Conservation (phyloP, 2,888 invertebrate genomes). For the Synanthedon vespiformis region DNA sequence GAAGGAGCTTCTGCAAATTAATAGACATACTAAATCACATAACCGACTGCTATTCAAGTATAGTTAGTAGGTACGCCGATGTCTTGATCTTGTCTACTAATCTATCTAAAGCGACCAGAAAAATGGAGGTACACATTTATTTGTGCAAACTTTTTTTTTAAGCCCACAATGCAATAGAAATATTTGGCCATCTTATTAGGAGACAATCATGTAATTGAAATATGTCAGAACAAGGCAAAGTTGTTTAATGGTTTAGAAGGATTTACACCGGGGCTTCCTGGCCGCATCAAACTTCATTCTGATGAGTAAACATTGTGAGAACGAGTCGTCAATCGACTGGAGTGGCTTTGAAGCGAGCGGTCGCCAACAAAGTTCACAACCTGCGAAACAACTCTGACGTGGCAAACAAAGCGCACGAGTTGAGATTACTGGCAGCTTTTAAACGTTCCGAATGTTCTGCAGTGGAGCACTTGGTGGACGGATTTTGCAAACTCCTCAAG, state of each 20-base stretch:
- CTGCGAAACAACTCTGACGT: constrained; percentile 30
- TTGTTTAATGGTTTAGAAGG: constrained; percentile 1
- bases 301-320: constrained; percentile 16
- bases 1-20: constrained; percentile 9
- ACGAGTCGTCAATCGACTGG: constrained; percentile 20
- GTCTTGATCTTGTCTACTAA: constrained; percentile 41
- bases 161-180: no score
- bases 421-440: constrained; percentile 41
- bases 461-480: constrained; percentile 29
- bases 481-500: constrained; percentile 37
- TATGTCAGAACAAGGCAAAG: neutral
- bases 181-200: neutral
- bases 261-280: constrained; percentile 2
- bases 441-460: constrained; percentile 33
- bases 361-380: constrained; percentile 30
- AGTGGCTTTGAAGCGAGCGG: constrained; percentile 16
- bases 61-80: constrained; percentile 11
- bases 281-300: constrained; percentile 7
- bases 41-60: constrained; percentile 22
- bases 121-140: no score
- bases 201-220: neutral
- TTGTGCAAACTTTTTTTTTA: no score
- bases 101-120: constrained; percentile 7
- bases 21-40: constrained; percentile 24
- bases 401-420: constrained; percentile 30